A percentile compares a stretch with the other conserved stretches of the same genome.
Conservation (phyloP, 2,113 vertebrate species). For the Leptocoma aspasia region DNA sequence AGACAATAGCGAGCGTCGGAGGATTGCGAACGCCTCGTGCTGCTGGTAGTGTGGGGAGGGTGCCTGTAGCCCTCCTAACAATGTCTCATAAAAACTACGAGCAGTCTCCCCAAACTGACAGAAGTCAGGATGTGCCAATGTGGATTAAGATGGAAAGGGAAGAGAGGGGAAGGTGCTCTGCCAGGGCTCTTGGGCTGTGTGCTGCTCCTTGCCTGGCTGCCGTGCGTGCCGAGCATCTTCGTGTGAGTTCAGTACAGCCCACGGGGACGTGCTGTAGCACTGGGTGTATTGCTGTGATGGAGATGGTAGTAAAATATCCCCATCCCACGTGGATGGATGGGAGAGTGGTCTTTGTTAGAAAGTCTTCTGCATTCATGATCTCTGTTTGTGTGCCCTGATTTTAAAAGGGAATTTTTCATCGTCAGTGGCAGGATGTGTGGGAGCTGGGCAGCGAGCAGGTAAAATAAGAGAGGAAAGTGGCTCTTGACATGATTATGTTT, state of each 20-base stretch:
- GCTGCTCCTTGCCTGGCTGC: not conserved
- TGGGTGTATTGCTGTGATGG: not conserved
- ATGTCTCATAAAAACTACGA: not conserved
- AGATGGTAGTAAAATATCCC: not conserved
- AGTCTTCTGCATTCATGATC: not conserved
- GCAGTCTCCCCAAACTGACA: not conserved
- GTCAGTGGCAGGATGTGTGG: not conserved
- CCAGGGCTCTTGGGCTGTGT: not conserved
- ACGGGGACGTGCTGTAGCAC: not conserved
- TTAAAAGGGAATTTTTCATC: not conserved
- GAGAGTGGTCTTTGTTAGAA: not conserved
- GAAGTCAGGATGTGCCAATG: not conserved
- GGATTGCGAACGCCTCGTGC: not conserved
- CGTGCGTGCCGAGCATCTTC: rapidly evolving
- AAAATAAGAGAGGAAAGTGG: not conserved
- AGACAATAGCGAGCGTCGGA: not conserved
- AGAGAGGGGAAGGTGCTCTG: no score
- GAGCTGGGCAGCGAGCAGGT: not conserved
- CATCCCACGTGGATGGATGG: rapidly evolving
- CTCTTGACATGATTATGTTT: not conserved
- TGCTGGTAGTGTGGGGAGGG: not conserved
- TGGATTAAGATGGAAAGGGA: not conserved
- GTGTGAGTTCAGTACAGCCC: not conserved
- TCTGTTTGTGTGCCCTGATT: not conserved
- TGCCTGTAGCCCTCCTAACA: not conserved